Evolutionary conservation across 2,888 invertebrate species (phyloP), one percentile per base, ranked within the genome.

Genomic region (Oxystoma pomonae): DNA sequence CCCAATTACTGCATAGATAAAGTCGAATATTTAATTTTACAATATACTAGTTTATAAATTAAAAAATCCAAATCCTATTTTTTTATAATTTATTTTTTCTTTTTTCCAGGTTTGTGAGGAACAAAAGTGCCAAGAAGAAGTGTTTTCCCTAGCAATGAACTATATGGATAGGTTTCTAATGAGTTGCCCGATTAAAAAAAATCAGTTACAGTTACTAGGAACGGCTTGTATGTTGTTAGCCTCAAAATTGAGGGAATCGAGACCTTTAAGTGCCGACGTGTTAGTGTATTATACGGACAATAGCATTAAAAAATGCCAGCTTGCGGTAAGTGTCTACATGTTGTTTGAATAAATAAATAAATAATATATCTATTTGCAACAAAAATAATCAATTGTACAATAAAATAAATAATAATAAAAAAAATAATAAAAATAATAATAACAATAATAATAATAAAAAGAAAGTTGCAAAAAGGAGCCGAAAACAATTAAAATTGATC

Each of bases 271-370:
- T 18, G 90, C 91, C 1, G 90, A 92, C 69, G 85, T 90, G 64
- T 87, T 98, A 73, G 91, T 95, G 75, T 91, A 90, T 82, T 97
- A 96, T 83, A 96, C 97, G 62, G 97, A 96, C 78, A 90, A 94
- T 82, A 96, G 95, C 83, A 91, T 97, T 83, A 89, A 89, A 64
- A 84, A 90, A 73, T 84, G 90, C 65, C 92, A 96, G 76, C 85
- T 98, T 71, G 89, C 91, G 86, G 97, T 97, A 84, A 91, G 94
- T 90, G 22, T 20, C n/a, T n/a, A n/a, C n/a, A n/a, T n/a, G n/a
- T n/a, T n/a, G n/a, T n/a, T n/a, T n/a, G n/a, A n/a, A n/a, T n/a
- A n/a, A n/a, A n/a, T n/a, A n/a, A n/a, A n/a, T n/a, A n/a, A n/a
- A n/a, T n/a, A n/a, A n/a, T n/a, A n/a, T n/a, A n/a, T n/a, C n/a